Conservation (phyloP, 2,797 vertebrate genomes). For the Ispidina picta region DNA sequence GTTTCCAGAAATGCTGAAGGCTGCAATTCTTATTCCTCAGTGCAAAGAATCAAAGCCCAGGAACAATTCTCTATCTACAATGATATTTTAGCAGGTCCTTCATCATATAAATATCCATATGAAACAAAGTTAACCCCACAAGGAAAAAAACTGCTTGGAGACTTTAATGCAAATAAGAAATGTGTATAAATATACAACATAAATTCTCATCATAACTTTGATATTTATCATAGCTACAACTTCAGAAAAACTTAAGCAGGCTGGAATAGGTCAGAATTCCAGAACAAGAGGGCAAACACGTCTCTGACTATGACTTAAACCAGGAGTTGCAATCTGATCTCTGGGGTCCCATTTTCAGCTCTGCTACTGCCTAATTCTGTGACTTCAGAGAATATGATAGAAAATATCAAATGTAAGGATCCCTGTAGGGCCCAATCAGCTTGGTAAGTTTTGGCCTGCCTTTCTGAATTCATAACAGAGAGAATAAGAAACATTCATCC, state of each 20-base stretch:
- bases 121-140: not conserved
- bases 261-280: not conserved
- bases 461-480: not conserved
- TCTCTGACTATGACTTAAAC: not conserved
- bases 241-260: not conserved
- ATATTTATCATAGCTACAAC: not conserved
- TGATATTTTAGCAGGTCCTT: not conserved
- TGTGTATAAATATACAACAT: fast-evolving
- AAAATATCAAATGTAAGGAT: not conserved
- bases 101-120: not conserved
- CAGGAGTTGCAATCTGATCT: not conserved
- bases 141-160: not conserved
- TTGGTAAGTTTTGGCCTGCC: not conserved
- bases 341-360: not conserved
- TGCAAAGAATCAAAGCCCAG: not conserved
- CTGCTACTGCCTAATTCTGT: not conserved
- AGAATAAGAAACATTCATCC: not conserved
- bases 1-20: conserved; percentile 58
- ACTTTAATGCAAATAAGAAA: not conserved
- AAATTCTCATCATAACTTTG: not conserved
- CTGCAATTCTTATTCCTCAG: conserved; percentile 25
- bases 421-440: not conserved
- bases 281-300: not conserved
- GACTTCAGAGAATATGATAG: not conserved
- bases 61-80: not conserved